These are phyloP conservation scores for Morelia viridis DNA, from an alignment of 2,797 vertebrate species.

Conservation along the genomic window DNA sequence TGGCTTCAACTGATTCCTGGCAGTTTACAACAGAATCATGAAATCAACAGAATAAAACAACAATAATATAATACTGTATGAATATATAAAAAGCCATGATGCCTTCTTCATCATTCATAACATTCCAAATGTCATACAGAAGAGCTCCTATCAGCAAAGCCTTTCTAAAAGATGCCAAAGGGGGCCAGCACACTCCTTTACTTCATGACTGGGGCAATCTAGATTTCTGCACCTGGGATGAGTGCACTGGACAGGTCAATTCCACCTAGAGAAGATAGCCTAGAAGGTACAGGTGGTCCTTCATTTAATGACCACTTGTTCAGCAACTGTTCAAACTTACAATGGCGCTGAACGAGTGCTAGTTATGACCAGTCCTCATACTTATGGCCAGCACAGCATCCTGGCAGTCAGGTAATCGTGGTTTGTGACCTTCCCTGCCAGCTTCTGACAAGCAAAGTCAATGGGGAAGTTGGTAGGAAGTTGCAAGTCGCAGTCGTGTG, in stretches of 20 bases:
- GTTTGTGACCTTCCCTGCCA: neutral
- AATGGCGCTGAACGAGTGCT: neutral
- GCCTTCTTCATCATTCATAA: too few species aligned
- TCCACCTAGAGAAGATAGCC: neutral
- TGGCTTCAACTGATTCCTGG: too few species aligned
- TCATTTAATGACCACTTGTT: neutral
- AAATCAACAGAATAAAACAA: too few species aligned
- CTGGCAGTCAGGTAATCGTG: neutral
- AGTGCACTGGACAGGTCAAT: neutral
- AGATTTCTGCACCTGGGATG: neutral
- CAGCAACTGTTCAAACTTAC: neutral
- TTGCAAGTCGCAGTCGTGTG: neutral
- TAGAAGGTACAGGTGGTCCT: neutral
- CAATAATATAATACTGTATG: too few species aligned
- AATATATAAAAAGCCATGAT: too few species aligned
- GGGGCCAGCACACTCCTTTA: neutral
- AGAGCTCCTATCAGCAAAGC: neutral
- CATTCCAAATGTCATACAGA: too few species aligned
- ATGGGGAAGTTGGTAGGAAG: neutral
- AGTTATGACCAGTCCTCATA: neutral
- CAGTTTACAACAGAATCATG: too few species aligned
- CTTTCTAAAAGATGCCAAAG: neutral
- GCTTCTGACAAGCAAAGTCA: neutral
- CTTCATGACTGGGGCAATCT: neutral
- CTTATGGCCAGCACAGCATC: neutral